phyloP scores from a whole-genome alignment of 2,888 invertebrate genomes.

The Sepioteuthis lessoniana region DNA sequence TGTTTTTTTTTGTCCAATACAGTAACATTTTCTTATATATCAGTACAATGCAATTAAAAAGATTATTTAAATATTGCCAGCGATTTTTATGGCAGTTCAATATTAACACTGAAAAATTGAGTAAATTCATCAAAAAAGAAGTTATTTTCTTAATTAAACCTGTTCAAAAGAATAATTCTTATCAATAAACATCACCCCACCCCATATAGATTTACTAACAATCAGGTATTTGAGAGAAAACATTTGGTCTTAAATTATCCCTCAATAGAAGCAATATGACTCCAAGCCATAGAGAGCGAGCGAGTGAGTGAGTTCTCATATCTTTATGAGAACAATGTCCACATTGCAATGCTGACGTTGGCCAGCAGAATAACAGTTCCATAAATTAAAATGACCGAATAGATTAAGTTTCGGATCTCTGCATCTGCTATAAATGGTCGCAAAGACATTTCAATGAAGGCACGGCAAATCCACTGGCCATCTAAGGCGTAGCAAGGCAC shows the following conservation, averaged over 20 bases:
- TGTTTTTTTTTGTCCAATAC: too few relatives aligned
- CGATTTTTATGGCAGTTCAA: too few relatives aligned
- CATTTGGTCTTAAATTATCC: background rate
- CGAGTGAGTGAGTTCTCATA: too few relatives aligned
- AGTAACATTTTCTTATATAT: too few relatives aligned
- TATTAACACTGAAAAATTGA: too few relatives aligned
- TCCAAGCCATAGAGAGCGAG: too few relatives aligned
- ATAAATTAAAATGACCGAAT: slow-evolving; percentile 82
- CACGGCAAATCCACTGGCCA: slow-evolving; percentile 89
- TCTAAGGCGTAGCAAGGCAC: slow-evolving; percentile 95
- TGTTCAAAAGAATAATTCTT: background rate
- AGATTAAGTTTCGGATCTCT: slow-evolving; percentile 79
- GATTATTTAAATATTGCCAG: too few relatives aligned
- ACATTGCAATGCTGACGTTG: slow-evolving; percentile 80
- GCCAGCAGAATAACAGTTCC: slow-evolving; percentile 83
- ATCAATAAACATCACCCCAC: background rate
- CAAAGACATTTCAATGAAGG: slow-evolving; percentile 73
- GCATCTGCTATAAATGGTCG: slow-evolving; percentile 65
- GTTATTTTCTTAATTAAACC: too few relatives aligned
- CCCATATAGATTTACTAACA: background rate
- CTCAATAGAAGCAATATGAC: background rate
- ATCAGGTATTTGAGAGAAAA: background rate
- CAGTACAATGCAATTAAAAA: too few relatives aligned
- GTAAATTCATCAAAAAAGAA: too few relatives aligned
- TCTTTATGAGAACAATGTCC: slow-evolving; percentile 66